phyloP scores from a whole-genome alignment of 2,888 invertebrate genomes.

The Caenorhabditis japonica region DNA sequence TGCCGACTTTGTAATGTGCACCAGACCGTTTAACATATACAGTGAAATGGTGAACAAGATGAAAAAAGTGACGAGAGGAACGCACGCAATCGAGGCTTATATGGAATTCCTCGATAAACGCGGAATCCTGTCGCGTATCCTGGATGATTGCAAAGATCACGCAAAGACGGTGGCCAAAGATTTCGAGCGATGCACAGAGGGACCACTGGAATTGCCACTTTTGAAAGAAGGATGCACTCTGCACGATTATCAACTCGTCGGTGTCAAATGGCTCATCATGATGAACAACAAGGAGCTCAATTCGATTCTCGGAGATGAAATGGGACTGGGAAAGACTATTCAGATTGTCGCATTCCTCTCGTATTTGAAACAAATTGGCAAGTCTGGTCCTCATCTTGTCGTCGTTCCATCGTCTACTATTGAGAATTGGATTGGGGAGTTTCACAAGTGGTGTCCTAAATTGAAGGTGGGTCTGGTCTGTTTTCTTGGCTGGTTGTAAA shows the following conservation, averaged over 20 bases:
- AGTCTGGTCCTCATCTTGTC: conserved; percentile 86
- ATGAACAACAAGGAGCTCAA: conserved; percentile 81
- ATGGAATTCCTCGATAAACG: conserved; percentile 68
- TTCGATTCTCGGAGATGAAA: conserved; percentile 95
- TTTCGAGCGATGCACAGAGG: conserved; percentile 53
- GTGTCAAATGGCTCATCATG: conserved; percentile 72
- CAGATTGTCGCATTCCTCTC: conserved; percentile 93
- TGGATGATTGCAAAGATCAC: conserved; percentile 69
- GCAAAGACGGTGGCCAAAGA: conserved; percentile 53
- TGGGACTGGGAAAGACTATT: conserved; percentile 94
- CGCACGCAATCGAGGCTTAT: conserved; percentile 60
- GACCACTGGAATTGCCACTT: conserved; percentile 32
- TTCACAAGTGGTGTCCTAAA: conserved; percentile 67
- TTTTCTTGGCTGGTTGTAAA: too few relatives aligned
- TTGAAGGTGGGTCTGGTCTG: too few relatives aligned
- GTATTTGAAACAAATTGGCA: conserved; percentile 86
- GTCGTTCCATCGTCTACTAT: conserved; percentile 96
- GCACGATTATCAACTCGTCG: conserved; percentile 70
- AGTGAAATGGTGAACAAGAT: conserved; percentile 39
- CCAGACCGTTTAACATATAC: conserved; percentile 52
- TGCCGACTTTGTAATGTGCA: conserved; percentile 50
- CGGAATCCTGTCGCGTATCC: conserved; percentile 67
- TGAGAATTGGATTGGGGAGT: conserved; percentile 81
- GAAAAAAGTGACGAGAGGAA: conserved; percentile 55
- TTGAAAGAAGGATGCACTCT: conserved; percentile 55